Evolutionary conservation across 2,113 vertebrate species (phyloP), one percentile per base, ranked within the genome.

Genomic region (Puma concolor): DNA sequence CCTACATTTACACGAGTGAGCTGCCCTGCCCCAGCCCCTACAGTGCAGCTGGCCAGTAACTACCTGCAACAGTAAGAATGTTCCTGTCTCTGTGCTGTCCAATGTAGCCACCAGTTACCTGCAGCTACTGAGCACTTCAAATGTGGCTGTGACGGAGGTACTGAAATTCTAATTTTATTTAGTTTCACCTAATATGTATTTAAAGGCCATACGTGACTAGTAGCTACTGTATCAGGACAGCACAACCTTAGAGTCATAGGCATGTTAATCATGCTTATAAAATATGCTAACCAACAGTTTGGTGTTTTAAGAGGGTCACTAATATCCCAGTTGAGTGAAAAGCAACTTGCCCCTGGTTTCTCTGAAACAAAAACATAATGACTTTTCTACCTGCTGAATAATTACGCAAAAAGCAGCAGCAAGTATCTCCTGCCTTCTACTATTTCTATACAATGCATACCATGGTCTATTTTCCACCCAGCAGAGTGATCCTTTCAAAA

Each of bases 361-460:
- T 41, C 71, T 80, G 44, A 94, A 86, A 82, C 86, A 82, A 85
- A 77, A 95, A 96, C 2, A 52, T 15, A 93, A 19, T 38, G 54
- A 13, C 63, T 88, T 23, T 88, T 96, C 36, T 48, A 84, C 15
- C 27, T n/a, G 16, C 60, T 79, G 19, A 94, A 38, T 29, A 69
- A 87, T 77, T 25, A 60, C 25, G 38, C 74, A 44, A 79, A 69
- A 71, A 38, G 71, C 17, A 67, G 54, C 0, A 54, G n/a, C 19
- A 38, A 54, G 36, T 11, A 15, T 27, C 31, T 81, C 67, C 57
- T 67, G 66, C 74, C 74, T 96, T 95, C 84, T 80, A 27, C 19
- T 91, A 36, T 79, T 63, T 52, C 77, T 89, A 6, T 17, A 44
- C 29, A 74, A 67, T 5, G 60, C 1, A 5, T 3, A 2, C 54